Conservation (phyloP, 64 coral and sea anemone species). For the Stichodactyla helianthus region DNA sequence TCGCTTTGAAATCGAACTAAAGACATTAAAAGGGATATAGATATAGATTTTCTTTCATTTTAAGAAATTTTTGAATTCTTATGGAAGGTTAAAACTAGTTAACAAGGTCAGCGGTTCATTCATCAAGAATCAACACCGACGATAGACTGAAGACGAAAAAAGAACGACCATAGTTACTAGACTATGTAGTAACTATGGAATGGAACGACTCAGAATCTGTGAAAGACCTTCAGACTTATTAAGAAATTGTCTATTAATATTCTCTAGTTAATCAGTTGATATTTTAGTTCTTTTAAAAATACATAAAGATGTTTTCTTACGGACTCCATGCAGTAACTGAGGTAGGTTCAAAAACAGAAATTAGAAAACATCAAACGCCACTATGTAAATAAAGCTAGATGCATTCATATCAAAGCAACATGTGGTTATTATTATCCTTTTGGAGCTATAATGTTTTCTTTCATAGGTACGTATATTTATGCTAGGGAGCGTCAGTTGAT, state of each 20-base stretch:
- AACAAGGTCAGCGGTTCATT: not conserved
- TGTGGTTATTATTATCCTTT: not conserved
- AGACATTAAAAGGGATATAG: not conserved
- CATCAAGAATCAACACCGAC: not conserved
- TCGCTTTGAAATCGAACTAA: not conserved
- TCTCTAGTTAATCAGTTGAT: no score
- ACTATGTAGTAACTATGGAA: no score
- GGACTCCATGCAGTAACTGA: no score
- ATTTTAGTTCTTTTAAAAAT: no score
- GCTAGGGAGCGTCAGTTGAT: not conserved
- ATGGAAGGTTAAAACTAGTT: not conserved
- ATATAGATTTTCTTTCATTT: not conserved
- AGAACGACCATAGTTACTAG: not conserved
- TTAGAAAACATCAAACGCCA: no score
- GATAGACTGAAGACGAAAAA: not conserved
- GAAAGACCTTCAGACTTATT: no score
- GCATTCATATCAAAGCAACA: not conserved
- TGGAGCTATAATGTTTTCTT: no score
- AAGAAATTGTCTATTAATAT: no score
- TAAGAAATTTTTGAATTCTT: not conserved
- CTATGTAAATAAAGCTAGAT: no score
- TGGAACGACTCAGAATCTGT: not conserved
- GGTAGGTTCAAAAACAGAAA: no score
- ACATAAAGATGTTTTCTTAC: no score
- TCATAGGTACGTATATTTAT: not conserved